Evolutionary conservation across 2,888 invertebrate species (phyloP).

Genomic region (Scaptodrosophila latifasciaeformis): DNA sequence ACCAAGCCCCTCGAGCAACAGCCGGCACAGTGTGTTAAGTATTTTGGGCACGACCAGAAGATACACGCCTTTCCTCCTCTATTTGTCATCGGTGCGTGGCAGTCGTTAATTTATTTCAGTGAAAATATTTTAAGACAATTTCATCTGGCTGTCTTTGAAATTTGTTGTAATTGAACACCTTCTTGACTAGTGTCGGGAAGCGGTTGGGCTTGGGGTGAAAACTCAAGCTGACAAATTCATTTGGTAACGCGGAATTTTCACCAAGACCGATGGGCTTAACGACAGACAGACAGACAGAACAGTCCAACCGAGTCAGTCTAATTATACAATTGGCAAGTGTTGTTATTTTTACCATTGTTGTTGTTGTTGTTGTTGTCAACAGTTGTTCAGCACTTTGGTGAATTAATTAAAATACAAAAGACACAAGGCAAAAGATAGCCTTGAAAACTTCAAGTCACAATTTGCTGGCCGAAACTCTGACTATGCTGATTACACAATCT

Average conservation of each 20-base stretch:
- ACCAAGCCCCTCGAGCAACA: constrained; percentile 23
- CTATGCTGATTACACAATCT: no score
- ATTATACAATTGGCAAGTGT: constrained; percentile 5
- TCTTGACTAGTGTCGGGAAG: constrained; percentile 19
- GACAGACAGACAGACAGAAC: not conserved
- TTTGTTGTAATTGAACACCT: constrained; percentile 58
- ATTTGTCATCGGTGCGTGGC: constrained; percentile 5
- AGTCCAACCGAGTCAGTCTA: constrained; percentile 32
- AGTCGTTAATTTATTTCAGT: constrained; percentile 31
- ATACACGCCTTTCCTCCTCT: no score
- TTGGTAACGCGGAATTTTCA: constrained; percentile 9
- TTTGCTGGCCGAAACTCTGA: no score
- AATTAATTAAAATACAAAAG: constrained; percentile 60
- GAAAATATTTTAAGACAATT: constrained; percentile 32
- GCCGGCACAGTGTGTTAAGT: no score
- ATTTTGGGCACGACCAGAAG: constrained; percentile 29
- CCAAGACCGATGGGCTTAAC: no score
- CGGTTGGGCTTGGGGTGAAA: no score
- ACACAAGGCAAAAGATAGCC: no score
- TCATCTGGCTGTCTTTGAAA: not conserved
- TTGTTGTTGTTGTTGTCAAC: constrained; percentile 27
- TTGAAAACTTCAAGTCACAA: no score
- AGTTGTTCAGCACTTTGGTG: no score
- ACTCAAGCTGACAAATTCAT: constrained; percentile 37
- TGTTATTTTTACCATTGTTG: no score